Percentiles rank a stretch among this genome's conserved stretches.
These are phyloP conservation scores for Mythimna vitellina DNA, from an alignment of 2,888 invertebrate species.

Conservation along the genomic window DNA sequence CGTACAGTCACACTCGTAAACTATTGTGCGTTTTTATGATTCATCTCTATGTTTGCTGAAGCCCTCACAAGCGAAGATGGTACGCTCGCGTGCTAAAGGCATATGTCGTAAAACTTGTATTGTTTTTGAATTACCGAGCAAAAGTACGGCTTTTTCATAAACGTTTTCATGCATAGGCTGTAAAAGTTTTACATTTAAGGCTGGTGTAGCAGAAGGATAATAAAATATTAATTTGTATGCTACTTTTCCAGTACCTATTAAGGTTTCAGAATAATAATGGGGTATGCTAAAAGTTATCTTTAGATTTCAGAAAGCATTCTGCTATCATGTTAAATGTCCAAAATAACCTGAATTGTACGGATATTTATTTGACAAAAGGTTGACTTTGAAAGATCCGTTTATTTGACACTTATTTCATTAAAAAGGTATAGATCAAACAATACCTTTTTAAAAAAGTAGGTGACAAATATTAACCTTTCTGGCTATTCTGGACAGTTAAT, in stretches of 20 bases:
- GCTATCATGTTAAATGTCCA: neutral
- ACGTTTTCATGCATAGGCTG: slow-evolving; percentile 2
- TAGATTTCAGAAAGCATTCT: neutral
- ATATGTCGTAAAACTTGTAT: slow-evolving; percentile 64
- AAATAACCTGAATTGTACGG: too few relatives aligned
- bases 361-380: too few relatives aligned
- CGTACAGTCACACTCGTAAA: slow-evolving; percentile 84
- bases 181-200: slow-evolving; percentile 9
- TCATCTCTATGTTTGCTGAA: slow-evolving; percentile 85
- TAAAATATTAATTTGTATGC: neutral
- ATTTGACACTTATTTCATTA: too few relatives aligned
- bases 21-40: slow-evolving; percentile 89
- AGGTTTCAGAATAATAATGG: neutral
- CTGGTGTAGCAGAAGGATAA: neutral
- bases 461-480: too few relatives aligned
- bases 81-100: slow-evolving; percentile 74
- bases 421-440: too few relatives aligned
- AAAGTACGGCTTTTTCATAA: slow-evolving; percentile 26
- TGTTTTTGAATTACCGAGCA: slow-evolving; percentile 54
- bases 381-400: too few relatives aligned
- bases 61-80: slow-evolving; percentile 72
- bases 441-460: too few relatives aligned
- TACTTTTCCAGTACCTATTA: neutral
- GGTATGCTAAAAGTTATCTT: too few relatives aligned
- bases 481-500: too few relatives aligned